These are phyloP conservation scores for Acrobasis consociella DNA, from an alignment of 2,888 invertebrate genomes.

Conservation along the genomic window DNA sequence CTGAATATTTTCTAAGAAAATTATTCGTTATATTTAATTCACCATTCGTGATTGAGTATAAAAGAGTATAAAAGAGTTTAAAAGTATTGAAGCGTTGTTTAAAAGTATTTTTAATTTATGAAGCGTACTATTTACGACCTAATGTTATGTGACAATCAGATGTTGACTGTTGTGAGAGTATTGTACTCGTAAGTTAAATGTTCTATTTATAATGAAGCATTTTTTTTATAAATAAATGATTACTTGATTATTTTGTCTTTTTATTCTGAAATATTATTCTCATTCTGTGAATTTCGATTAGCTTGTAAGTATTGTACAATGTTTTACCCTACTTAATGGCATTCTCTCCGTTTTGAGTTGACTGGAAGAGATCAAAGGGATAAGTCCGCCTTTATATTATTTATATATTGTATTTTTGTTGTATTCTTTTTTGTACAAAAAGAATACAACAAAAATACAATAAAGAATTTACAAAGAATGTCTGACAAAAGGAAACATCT, in stretches of 20 bases:
- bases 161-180: conserved; percentile 63
- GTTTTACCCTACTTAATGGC: no score
- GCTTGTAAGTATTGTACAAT: no score
- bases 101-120: conserved; percentile 41
- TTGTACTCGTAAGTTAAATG: conserved; percentile 66
- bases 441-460: no score
- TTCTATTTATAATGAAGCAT: conserved; percentile 78
- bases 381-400: no score
- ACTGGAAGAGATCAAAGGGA: no score
- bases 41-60: conserved; percentile 48
- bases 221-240: conserved; percentile 72
- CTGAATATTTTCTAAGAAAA: conserved; percentile 10
- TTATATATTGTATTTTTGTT: no score
- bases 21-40: conserved; percentile 23
- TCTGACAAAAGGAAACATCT: no score
- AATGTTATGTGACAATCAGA: conserved; percentile 45
- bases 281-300: no score
- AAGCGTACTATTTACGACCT: conserved; percentile 50
- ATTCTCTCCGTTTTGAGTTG: no score
- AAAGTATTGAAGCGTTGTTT: conserved; percentile 38
- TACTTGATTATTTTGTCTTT: conserved; percentile 39
- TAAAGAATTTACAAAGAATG: no score
- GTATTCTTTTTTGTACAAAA: no score
- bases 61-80: conserved; percentile 32
- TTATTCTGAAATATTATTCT: no score